Base-by-base conservation (phyloP, 2,113 vertebrate genomes). In the Seriola quinqueradiata region DNA sequence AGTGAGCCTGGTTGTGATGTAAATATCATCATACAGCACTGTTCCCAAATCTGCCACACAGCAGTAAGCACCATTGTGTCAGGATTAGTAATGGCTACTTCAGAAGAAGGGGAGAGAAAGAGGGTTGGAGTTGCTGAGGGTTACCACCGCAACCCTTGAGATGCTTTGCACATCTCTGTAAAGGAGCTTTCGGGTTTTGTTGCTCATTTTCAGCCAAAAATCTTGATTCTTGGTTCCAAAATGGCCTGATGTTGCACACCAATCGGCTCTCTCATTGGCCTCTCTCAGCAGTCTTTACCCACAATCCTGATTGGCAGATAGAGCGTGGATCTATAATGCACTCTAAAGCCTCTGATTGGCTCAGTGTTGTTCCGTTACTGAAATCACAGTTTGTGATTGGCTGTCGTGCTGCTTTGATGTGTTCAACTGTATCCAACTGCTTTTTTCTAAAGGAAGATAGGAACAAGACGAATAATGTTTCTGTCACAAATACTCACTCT, bases 1-100 rank as follows among this genome's bases (percentile, higher is more conserved):
- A 74, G 36, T 38, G 57, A 87, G 79, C 74, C 74, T 80, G 87
- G 90, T 93, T 94, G 90, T 92, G 91, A 90, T 95, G 89, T 94
- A 93, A 94, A 95, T 94, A 93, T 93, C 90, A 93, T 90, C 86
- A 92, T 90, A 83, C 83, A 85, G 67, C 83, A 70, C 70, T 77
- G 77, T 64, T 86, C 77, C 89, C 81, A 80, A 92, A 90, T 79
- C 70, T 82, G 86, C 82, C 89, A 91, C 89, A 91, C 85, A 86
- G 89, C 90, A 90, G 86, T 88, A 84, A 91, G 88, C 85, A 92
- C 88, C 89, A 94, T 94, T 94, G 93, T 94, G 88, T 90, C 73
- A 71, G 92, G 92, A 94, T 94, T 94, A 95, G 90, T 87, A 78
- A 93, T 88, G 89, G 88, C 84, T 73, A 77, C 83, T 89, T 89